phyloP scores from a whole-genome alignment of 1,140 invertebrate species.

The Varroa destructor region DNA sequence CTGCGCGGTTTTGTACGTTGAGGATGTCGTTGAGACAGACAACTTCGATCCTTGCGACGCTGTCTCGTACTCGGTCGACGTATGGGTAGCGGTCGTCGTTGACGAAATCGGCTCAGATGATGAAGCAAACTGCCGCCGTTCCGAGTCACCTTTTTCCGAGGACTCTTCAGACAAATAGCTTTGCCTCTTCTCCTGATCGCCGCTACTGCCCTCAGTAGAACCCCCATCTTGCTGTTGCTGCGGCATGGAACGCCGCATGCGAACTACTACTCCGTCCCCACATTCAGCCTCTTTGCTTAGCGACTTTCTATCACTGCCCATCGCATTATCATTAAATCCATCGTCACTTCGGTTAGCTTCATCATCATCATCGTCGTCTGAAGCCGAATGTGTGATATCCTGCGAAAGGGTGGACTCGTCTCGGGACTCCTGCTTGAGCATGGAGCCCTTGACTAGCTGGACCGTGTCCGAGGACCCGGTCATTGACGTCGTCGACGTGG shows the following conservation, averaged over 20 bases:
- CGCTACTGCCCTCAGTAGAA: not conserved
- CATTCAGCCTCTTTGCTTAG: not conserved
- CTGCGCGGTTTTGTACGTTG: constrained; percentile 25
- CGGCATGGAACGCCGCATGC: too few species aligned
- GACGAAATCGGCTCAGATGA: constrained; percentile 23
- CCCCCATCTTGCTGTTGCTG: too few species aligned
- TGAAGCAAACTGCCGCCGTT: not conserved
- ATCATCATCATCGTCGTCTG: constrained; percentile 11
- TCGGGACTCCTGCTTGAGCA: constrained; percentile 6
- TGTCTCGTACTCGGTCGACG: constrained; percentile 14
- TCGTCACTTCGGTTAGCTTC: not conserved
- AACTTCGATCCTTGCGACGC: constrained; percentile 24
- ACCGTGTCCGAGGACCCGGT: constrained; percentile 1
- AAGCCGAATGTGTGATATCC: constrained; percentile 22
- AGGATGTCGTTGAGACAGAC: constrained; percentile 6
- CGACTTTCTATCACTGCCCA: not conserved
- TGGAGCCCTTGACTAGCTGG: not conserved
- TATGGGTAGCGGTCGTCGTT: constrained; percentile 1
- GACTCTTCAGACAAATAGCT: constrained; percentile 21
- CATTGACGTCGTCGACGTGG: constrained; percentile 1
- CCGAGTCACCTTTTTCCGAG: constrained; percentile 11
- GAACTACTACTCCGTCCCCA: too few species aligned
- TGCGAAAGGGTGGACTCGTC: constrained; percentile 18
- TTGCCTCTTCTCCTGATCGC: constrained; percentile 3
- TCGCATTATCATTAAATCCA: not conserved